Base-by-base conservation (phyloP, 1,140 invertebrate species). In the Lucilia cuprina region DNA sequence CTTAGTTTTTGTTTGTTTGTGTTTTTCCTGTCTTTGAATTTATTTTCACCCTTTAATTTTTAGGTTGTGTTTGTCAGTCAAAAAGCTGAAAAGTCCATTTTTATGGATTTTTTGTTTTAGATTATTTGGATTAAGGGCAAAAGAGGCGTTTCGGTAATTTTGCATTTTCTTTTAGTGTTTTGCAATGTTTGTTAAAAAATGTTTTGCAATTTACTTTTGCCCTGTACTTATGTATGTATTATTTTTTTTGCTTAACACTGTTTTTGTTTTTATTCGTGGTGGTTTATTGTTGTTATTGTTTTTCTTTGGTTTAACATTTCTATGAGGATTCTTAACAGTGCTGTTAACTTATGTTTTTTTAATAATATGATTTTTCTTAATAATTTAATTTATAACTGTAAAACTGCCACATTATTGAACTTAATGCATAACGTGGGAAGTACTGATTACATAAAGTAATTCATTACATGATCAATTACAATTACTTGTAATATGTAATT, bases 71-170 rank as follows among this genome's bases (percentile, higher is more conserved):
- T 70, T 70, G 19, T 60, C 55, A 70, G 19, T 60, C 55, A 70
- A 70, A 70, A 70, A 21, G 10, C 19, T 21, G 10, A 70, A 70
- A 70, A 70, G 5, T 21, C 8, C 34, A 70, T 30, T 50, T 12
- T 55, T 60, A n/a, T 83, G 12, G n/a, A 25, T 8, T 47, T 10
- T 25, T 3, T 50, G 50, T 34, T 13, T 80, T 80, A 47, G 78
- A 34, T 35, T 60, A 50, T 83, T 21, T 83, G 14, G 70, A 70
- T 65, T 74, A 74, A 83, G 70, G 65, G 25, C 74, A 21, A 75
- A 60, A 55, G 55, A 70, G 65, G 65, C 8, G 65, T 70, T 70
- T 70, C n/a, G 55, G 55, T 60, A 60, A 60, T n/a, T 60, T 14
- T 60, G 55, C 55, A 60, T 60, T 60, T 60, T 17, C 13, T 60